phyloP scores from a whole-genome alignment of 2,888 invertebrate genomes.

The Oligia fasciuncula region DNA sequence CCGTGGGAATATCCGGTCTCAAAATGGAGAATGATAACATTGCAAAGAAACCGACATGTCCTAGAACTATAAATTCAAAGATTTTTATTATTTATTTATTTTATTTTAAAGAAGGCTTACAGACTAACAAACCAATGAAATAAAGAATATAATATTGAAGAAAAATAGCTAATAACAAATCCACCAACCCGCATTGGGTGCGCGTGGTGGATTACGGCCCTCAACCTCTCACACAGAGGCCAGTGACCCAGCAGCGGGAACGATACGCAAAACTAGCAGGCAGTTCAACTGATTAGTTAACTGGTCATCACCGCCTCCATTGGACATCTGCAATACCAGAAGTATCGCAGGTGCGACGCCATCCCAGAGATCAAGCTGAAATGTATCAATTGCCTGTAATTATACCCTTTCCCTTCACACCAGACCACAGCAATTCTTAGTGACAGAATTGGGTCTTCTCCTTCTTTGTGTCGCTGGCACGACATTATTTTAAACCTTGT shows the following conservation, averaged over 20 bases:
- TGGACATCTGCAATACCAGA: not conserved
- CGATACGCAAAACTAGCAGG: not conserved
- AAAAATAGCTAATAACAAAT: too few relatives aligned
- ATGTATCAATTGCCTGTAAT: not conserved
- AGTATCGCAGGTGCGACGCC: not conserved
- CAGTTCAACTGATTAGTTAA: not conserved
- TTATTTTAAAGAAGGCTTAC: too few relatives aligned
- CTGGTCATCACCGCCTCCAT: not conserved
- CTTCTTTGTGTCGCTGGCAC: not conserved
- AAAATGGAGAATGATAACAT: not conserved
- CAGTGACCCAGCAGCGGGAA: not conserved
- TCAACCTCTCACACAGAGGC: not conserved
- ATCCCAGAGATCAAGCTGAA: not conserved
- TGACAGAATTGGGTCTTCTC: not conserved
- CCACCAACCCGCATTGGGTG: not conserved
- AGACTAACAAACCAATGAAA: too few relatives aligned
- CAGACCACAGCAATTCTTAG: too few relatives aligned
- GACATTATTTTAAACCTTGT: not conserved
- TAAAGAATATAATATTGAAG: too few relatives aligned
- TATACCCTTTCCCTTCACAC: not conserved
- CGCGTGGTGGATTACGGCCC: not conserved
- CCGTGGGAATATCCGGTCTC: not conserved
- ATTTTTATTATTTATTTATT: too few relatives aligned
- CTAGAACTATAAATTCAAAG: not conserved
- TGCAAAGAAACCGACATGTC: not conserved